These are phyloP conservation scores for Lacerta agilis DNA, from an alignment of 2,797 vertebrate genomes.

Conservation along the genomic window DNA sequence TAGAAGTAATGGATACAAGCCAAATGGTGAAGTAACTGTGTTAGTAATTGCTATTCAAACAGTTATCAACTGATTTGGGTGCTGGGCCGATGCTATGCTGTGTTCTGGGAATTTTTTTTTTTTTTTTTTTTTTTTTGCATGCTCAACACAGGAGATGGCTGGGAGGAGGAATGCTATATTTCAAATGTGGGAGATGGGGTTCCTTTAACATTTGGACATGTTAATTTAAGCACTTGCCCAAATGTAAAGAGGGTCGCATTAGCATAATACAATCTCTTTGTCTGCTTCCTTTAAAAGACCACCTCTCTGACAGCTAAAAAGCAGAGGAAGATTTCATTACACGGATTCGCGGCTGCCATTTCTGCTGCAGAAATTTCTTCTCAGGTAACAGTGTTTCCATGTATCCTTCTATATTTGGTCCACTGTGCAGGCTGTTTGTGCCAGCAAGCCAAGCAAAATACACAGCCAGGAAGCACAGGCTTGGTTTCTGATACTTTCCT, in stretches of 20 bases:
- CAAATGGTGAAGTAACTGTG: slow-evolving; percentile 35
- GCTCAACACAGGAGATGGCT: not conserved
- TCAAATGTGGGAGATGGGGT: not conserved
- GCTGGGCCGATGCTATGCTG: not conserved
- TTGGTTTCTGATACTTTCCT: not conserved
- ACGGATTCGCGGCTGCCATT: not conserved
- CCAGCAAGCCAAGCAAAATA: not conserved
- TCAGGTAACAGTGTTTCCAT: slow-evolving; percentile 21
- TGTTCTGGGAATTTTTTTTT: slow-evolving; percentile 1
- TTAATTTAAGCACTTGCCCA: not conserved
- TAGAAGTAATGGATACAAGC: slow-evolving; percentile 48
- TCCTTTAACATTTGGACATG: not conserved
- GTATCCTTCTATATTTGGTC: slow-evolving; percentile 4
- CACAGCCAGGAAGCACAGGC: not conserved
- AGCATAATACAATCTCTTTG: not conserved
- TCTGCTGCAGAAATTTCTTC: slow-evolving; percentile 8
- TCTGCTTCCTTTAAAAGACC: slow-evolving; percentile 1
- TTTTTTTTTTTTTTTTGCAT: slow-evolving; percentile 15
- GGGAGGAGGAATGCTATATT: not conserved
- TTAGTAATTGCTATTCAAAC: slow-evolving; percentile 28
- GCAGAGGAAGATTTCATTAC: slow-evolving; percentile 39
- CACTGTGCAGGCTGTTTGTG: too few relatives aligned
- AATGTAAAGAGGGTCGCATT: slow-evolving; percentile 7
- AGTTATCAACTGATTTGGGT: slow-evolving; percentile 5
- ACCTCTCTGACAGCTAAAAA: slow-evolving; percentile 25